A percentile compares a stretch with the other conserved stretches of the same genome.
Evolutionary conservation across 37 sponge, comb jelly and placozoan genomes (phyloP).

Genomic region (Sycon ciliatum): DNA sequence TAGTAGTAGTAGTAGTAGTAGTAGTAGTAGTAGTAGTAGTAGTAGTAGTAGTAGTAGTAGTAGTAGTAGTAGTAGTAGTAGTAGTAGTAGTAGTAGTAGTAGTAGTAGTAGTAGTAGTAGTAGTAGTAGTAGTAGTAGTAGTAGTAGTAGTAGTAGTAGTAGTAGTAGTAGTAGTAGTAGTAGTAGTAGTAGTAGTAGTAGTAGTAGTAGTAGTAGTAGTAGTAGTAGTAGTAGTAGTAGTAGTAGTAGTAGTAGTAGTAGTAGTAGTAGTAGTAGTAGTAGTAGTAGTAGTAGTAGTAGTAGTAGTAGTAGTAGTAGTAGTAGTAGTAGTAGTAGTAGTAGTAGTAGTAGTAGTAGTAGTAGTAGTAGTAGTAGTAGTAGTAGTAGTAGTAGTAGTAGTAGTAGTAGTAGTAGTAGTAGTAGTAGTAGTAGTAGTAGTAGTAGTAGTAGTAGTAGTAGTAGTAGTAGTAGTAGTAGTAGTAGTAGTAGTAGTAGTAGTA

Average conservation of each 20-base stretch:
- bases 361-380: conserved; percentile 6
- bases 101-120: conserved; percentile 1
- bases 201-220: conserved; percentile 8
- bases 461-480: conserved; percentile 8
- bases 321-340: conserved; percentile 8
- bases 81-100: background rate
- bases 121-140: conserved; percentile 6
- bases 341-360: conserved; percentile 8
- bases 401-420: conserved; percentile 8
- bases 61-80: background rate
- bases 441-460: conserved; percentile 8
- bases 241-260: conserved; percentile 6
- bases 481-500: conserved; percentile 6
- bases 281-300: conserved; percentile 8
- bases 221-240: conserved; percentile 8
- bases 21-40: conserved; percentile 8
- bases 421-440: conserved; percentile 6
- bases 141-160: conserved; percentile 8
- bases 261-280: conserved; percentile 8
- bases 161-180: conserved; percentile 8
- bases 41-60: conserved; percentile 2
- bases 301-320: conserved; percentile 6
- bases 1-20: conserved; percentile 6
- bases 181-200: conserved; percentile 6
- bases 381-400: conserved; percentile 8